Conservation (phyloP, 1,140 invertebrate genomes). For the Drosophila virilis region DNA sequence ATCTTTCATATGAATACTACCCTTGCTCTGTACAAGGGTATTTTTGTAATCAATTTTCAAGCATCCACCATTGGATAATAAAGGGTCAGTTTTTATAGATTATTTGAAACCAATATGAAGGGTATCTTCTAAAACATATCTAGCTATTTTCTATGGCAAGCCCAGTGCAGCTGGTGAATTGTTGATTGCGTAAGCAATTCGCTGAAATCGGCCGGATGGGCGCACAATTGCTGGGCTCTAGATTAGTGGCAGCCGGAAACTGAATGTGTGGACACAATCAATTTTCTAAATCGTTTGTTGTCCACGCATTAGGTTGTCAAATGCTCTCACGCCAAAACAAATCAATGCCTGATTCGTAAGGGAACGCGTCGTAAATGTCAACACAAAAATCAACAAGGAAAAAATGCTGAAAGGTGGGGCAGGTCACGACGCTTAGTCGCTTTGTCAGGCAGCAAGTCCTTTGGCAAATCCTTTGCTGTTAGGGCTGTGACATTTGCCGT, state of each 20-base stretch:
- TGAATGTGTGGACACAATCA: constrained; percentile 63
- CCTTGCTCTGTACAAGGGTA: too few relatives aligned
- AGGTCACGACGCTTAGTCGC: constrained; percentile 31
- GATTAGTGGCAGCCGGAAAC: constrained; percentile 8
- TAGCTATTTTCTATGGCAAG: background rate
- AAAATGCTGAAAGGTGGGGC: background rate
- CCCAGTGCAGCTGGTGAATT: constrained; percentile 34
- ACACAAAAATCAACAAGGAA: background rate
- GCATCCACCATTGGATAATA: too few relatives aligned
- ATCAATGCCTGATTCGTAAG: constrained; percentile 50
- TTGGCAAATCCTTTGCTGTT: constrained; percentile 52
- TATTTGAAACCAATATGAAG: background rate
- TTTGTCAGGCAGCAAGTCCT: constrained; percentile 30
- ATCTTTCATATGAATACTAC: too few relatives aligned
- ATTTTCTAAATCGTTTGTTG: constrained; percentile 68
- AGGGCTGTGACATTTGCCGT: constrained; percentile 37
- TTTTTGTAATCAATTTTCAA: too few relatives aligned
- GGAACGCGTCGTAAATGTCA: constrained; percentile 33
- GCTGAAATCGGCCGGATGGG: constrained; percentile 4
- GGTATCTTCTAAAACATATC: background rate
- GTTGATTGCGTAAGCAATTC: constrained; percentile 56
- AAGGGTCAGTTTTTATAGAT: too few relatives aligned
- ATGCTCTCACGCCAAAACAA: constrained; percentile 52
- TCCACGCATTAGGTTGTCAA: constrained; percentile 61
- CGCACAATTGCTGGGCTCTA: background rate